Conservation (phyloP, 2,888 invertebrate species). For the Drosophila buzzatii region DNA sequence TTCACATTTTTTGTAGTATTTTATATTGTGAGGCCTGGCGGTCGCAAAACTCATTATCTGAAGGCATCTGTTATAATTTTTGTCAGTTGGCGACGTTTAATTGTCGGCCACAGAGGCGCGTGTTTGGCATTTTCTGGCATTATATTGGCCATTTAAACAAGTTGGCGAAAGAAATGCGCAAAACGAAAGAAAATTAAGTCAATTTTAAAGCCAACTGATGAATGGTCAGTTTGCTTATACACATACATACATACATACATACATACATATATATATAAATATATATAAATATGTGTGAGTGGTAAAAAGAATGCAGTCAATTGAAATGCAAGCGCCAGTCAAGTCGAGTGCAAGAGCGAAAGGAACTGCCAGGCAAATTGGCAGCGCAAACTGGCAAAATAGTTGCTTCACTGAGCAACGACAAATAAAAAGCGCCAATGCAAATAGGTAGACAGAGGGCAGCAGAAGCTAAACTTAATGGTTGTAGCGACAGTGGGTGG, state of each 20-base stretch:
- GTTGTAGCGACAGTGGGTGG: conserved; percentile 1
- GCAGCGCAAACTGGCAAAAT: conserved; percentile 74
- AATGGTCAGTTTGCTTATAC: conserved; percentile 1
- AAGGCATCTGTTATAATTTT: conserved; percentile 44
- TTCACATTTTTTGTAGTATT: neutral
- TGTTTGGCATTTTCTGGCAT: conserved; percentile 48
- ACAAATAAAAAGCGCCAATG: conserved; percentile 59
- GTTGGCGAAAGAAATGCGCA: conserved; percentile 40
- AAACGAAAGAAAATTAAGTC: conserved; percentile 53
- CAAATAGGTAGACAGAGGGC: conserved; percentile 35
- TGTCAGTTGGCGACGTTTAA: conserved; percentile 47
- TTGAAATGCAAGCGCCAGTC: conserved; percentile 66
- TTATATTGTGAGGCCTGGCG: neutral
- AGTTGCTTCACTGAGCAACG: conserved; percentile 66
- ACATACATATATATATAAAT: conserved; percentile 3
- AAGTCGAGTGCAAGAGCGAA: conserved; percentile 50
- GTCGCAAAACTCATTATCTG: conserved; percentile 17
- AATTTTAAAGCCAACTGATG: conserved; percentile 22
- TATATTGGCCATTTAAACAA: conserved; percentile 56
- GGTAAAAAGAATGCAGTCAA: conserved; percentile 60
- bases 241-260: neutral
- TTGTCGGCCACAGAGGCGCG: conserved; percentile 43
- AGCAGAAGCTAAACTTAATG: conserved; percentile 10
- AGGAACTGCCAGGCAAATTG: conserved; percentile 69
- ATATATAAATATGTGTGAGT: conserved; percentile 6